A percentile compares a stretch with the other conserved stretches of the same genome.
phyloP scores from a whole-genome alignment of 2,113 vertebrate genomes.

The Sapajus apella region DNA sequence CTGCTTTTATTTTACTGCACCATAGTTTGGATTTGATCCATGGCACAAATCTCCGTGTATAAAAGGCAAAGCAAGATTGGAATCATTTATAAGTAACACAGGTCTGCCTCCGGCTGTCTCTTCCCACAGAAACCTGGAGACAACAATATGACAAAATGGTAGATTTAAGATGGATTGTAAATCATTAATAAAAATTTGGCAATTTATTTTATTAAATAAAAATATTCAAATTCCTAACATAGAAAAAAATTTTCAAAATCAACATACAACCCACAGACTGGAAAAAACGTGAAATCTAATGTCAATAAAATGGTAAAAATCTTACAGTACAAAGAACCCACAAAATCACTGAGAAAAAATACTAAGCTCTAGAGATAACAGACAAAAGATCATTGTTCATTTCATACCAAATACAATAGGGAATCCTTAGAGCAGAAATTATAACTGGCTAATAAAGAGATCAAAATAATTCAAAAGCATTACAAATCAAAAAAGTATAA shows the following conservation, averaged over 20 bases:
- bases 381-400: too few species aligned
- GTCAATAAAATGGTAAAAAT: background rate
- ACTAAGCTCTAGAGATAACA: too few species aligned
- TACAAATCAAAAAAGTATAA: background rate
- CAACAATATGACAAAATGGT: background rate
- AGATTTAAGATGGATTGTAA: background rate
- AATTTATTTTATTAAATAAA: background rate
- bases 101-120: too few species aligned
- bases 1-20: too few species aligned
- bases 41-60: too few species aligned
- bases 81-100: too few species aligned
- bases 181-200: background rate
- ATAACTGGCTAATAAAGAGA: background rate
- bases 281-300: background rate
- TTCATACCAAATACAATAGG: fast-evolving
- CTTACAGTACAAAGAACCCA: background rate
- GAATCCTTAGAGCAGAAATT: background rate
- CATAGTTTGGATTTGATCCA: too few species aligned
- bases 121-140: background rate
- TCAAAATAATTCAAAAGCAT: background rate
- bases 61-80: too few species aligned
- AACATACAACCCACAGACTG: background rate
- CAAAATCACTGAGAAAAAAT: background rate
- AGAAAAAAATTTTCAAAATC: background rate
- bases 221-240: background rate